A percentile compares a stretch with the other conserved stretches of the same genome.
phyloP scores from a whole-genome alignment of 2,888 invertebrate genomes.

The Rhopalosiphum nymphaeae region DNA sequence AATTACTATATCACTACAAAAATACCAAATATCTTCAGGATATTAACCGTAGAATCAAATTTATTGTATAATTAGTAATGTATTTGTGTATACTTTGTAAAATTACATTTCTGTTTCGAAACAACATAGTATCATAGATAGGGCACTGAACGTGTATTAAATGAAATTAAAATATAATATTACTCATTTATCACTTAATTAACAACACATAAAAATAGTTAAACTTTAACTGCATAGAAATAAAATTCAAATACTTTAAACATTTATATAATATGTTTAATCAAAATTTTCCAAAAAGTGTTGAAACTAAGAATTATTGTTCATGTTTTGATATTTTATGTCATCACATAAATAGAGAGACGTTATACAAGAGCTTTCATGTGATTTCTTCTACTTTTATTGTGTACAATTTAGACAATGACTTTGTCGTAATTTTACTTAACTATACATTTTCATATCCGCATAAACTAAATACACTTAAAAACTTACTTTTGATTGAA shows the following conservation, averaged over 20 bases:
- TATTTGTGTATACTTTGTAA: neutral
- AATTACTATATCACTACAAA: neutral
- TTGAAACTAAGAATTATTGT: neutral
- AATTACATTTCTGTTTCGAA: neutral
- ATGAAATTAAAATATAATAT: neutral
- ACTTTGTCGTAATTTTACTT: neutral
- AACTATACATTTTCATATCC: neutral
- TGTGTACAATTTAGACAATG: neutral
- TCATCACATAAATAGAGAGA: neutral
- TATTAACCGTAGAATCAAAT: neutral
- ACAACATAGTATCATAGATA: neutral
- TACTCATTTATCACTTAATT: neutral
- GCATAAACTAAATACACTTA: neutral
- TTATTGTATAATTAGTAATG: neutral
- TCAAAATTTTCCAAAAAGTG: neutral
- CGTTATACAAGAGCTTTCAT: neutral
- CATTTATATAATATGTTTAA: neutral
- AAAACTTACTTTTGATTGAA: conserved; percentile 57
- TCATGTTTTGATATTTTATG: neutral
- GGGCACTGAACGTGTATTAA: neutral
- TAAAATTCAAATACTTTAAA: neutral
- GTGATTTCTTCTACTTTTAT: neutral
- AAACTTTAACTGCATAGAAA: neutral
- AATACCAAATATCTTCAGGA: neutral
- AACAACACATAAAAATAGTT: neutral